A percentile compares a stretch with the other conserved stretches of the same genome.
Evolutionary conservation across 1,140 invertebrate genomes (phyloP).

Genomic region (Pseudomyrmex flavicornis): DNA sequence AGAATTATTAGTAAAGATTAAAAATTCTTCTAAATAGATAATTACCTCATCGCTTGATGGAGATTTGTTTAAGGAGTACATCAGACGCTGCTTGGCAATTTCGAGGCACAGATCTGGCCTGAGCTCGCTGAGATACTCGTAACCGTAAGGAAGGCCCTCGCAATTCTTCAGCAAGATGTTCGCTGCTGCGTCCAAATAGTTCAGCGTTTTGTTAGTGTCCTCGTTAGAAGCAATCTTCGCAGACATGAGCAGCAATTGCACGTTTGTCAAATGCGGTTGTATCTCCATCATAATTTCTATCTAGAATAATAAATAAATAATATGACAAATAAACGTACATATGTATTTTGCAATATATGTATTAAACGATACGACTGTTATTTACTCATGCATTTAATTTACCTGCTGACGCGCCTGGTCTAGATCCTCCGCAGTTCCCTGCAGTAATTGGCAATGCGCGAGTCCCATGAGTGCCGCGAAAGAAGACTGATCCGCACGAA

Average conservation of each 20-base stretch:
- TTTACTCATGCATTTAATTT: neutral
- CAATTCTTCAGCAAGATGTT: constrained; percentile 89
- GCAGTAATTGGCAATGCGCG: constrained; percentile 92
- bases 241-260: constrained; percentile 89
- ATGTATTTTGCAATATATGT: no score
- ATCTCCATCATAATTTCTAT: constrained; percentile 95
- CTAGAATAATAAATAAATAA: no score
- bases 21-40: neutral
- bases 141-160: constrained; percentile 89
- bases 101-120: constrained; percentile 95
- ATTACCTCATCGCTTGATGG: constrained; percentile 73
- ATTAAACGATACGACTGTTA: no score
- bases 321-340: neutral
- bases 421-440: constrained; percentile 84
- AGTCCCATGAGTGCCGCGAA: constrained; percentile 92
- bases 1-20: no score
- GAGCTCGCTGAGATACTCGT: constrained; percentile 90
- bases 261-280: constrained; percentile 87
- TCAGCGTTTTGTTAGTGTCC: constrained; percentile 86
- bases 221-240: constrained; percentile 87
- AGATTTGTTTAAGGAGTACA: constrained; percentile 87
- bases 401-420: constrained; percentile 91
- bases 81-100: constrained; percentile 91
- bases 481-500: constrained; percentile 93
- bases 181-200: constrained; percentile 90